Evolutionary conservation across 2,797 vertebrate genomes (phyloP).

Genomic region (Otolemur crassicaudatus): DNA sequence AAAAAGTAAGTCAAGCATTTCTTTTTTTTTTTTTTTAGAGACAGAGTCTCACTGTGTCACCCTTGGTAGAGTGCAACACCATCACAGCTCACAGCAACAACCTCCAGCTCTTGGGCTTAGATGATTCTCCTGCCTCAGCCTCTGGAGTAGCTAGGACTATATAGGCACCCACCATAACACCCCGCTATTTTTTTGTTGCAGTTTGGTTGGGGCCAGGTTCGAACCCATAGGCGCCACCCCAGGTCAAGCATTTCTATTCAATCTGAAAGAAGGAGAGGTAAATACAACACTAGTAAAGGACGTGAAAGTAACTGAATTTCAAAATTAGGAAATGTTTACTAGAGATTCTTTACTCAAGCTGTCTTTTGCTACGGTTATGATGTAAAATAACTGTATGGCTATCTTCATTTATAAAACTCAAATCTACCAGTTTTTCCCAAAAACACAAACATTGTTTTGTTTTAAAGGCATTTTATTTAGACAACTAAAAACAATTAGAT

Average conservation of each 20-base stretch:
- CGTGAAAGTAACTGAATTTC: neutral
- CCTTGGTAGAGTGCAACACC: too few species aligned
- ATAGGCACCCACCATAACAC: too few species aligned
- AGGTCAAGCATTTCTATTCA: neutral
- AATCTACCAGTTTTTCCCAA: constrained; percentile 31
- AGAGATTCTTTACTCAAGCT: constrained; percentile 9
- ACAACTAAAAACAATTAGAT: constrained; percentile 87
- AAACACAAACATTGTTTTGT: constrained; percentile 56
- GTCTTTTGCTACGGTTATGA: constrained; percentile 31
- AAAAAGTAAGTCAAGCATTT: too few species aligned
- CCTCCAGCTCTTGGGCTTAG: too few species aligned
- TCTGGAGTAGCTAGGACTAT: too few species aligned
- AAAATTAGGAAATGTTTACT: constrained; percentile 29
- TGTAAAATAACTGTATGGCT: constrained; percentile 9
- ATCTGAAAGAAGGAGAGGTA: neutral
- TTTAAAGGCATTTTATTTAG: constrained; percentile 89
- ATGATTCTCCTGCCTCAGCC: too few species aligned
- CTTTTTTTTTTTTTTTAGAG: too few species aligned
- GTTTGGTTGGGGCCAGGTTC: too few species aligned
- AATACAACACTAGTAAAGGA: neutral
- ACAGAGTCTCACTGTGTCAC: too few species aligned
- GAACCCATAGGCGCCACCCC: too few species aligned
- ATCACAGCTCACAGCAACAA: too few species aligned
- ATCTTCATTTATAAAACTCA: constrained; percentile 75
- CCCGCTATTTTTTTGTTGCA: too few species aligned